Evolutionary conservation across 2,113 vertebrate genomes (phyloP).

Genomic region (Guaruba guarouba): DNA sequence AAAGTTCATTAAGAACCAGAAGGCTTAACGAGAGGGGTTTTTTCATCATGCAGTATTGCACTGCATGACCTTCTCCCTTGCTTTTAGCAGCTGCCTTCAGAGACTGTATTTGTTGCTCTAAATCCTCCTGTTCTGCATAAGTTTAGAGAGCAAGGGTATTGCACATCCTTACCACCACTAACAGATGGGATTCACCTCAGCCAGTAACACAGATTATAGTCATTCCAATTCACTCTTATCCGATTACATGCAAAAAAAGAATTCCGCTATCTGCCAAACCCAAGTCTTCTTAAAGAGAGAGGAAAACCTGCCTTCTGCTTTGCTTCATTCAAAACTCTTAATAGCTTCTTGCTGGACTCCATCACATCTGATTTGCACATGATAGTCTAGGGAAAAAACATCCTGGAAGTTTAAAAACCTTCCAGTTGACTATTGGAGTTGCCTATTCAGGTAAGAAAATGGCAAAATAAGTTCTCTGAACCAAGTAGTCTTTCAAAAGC

Average conservation of each 20-base stretch:
- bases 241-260: neutral
- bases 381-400: neutral
- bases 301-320: neutral
- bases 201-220: neutral
- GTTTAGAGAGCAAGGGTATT: neutral
- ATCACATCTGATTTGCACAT: neutral
- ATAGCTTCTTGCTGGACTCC: neutral
- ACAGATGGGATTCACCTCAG: constrained; percentile 36
- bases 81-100: neutral
- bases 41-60: neutral
- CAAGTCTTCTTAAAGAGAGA: neutral
- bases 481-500: neutral
- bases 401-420: neutral
- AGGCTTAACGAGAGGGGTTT: neutral
- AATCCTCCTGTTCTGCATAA: neutral
- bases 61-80: neutral
- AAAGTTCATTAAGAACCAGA: neutral
- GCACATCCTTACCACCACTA: neutral
- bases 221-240: neutral
- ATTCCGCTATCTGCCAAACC: neutral
- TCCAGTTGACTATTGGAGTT: neutral
- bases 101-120: neutral
- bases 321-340: neutral
- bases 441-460: neutral
- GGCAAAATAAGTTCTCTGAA: neutral